Conservation (phyloP, 2,113 vertebrate species). For the Oreochromis tanganicae region DNA sequence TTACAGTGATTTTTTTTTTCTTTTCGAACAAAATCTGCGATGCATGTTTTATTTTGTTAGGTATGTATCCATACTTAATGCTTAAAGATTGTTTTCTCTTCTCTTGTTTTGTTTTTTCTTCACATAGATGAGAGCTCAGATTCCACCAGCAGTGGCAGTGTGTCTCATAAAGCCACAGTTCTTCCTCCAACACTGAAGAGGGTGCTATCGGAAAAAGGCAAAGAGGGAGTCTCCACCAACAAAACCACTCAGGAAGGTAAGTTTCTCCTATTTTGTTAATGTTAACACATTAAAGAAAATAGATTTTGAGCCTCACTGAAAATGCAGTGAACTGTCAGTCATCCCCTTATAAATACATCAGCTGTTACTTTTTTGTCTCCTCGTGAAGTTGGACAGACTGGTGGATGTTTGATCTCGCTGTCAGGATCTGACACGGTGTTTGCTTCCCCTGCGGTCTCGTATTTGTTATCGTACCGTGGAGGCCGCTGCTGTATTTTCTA, state of each 20-base stretch:
- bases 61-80: not conserved
- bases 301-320: not conserved
- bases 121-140: slow-evolving; percentile 81
- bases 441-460: not conserved
- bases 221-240: slow-evolving; percentile 71
- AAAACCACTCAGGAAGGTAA: slow-evolving; percentile 85
- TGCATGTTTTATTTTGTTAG: not conserved
- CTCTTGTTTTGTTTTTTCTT: not conserved
- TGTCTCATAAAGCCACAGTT: slow-evolving; percentile 75
- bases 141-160: slow-evolving; percentile 73
- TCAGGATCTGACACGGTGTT: not conserved
- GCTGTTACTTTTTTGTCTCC: not conserved
- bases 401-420: not conserved
- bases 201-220: slow-evolving; percentile 81
- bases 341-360: not conserved
- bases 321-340: not conserved
- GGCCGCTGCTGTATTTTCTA: not conserved
- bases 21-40: not conserved
- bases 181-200: slow-evolving; percentile 80
- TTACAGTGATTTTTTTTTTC: not conserved
- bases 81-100: not conserved
- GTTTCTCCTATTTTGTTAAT: not conserved
- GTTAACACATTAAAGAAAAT: not conserved
- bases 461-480: not conserved
- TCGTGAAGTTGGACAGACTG: not conserved